Conservation (phyloP, 1,140 invertebrate species). For the Penaeus indicus region DNA sequence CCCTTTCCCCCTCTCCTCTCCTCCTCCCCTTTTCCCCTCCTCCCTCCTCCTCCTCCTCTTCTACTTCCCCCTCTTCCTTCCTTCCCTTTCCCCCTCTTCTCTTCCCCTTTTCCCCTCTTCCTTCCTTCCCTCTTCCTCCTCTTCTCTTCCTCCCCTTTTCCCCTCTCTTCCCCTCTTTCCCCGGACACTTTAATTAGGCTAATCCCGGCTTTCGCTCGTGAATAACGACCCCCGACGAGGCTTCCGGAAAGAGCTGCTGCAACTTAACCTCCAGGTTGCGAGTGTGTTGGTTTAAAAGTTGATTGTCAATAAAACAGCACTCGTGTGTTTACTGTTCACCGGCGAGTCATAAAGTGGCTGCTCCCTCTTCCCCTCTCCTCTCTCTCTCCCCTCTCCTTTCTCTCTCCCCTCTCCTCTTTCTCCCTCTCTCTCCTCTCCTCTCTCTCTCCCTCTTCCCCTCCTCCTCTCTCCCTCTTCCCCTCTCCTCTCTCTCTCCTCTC, state of each 20-base stretch:
- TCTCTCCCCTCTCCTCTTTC: background rate
- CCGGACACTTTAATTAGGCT: too few relatives aligned
- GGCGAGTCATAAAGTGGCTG: too few relatives aligned
- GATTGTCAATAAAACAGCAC: too few relatives aligned
- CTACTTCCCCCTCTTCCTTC: background rate
- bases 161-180: too few relatives aligned
- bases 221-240: too few relatives aligned
- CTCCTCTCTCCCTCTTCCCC: background rate
- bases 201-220: too few relatives aligned
- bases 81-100: background rate
- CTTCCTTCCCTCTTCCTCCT: background rate
- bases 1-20: background rate
- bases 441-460: background rate
- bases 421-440: too few relatives aligned
- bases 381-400: too few relatives aligned
- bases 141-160: background rate
- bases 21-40: background rate
- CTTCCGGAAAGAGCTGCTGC: too few relatives aligned
- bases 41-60: background rate
- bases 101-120: background rate
- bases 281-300: too few relatives aligned
- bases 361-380: background rate
- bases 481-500: background rate
- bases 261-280: too few relatives aligned
- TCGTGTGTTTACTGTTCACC: too few relatives aligned